Evolutionary conservation across 2,888 invertebrate species (phyloP).

Genomic region (Automeris io): DNA sequence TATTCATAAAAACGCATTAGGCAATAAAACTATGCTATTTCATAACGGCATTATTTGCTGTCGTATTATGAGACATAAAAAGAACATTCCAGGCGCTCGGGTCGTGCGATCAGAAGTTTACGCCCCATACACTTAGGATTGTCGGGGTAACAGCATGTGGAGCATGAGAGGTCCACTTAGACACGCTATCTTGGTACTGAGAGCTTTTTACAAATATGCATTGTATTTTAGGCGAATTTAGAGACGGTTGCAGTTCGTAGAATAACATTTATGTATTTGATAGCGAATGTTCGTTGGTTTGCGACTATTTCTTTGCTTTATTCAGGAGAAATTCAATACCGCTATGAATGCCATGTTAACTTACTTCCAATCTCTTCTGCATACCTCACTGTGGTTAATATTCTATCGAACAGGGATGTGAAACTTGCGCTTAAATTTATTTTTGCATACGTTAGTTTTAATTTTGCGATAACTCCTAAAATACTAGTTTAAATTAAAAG

Average conservation of each 20-base stretch:
- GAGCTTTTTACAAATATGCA: constrained; percentile 19
- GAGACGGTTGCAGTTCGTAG: background rate
- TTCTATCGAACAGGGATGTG: too few species aligned
- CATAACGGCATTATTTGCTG: constrained; percentile 26
- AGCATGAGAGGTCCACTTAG: constrained; percentile 19
- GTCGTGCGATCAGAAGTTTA: constrained; percentile 34
- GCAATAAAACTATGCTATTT: constrained; percentile 23
- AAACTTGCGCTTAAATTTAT: too few species aligned
- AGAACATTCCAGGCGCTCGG: constrained; percentile 36
- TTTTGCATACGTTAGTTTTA: too few species aligned
- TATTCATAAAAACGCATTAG: background rate
- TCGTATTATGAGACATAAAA: constrained; percentile 32
- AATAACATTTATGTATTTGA: background rate
- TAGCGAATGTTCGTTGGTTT: background rate
- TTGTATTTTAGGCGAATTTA: constrained; percentile 11
- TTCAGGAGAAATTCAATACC: too few species aligned
- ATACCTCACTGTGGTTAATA: too few species aligned
- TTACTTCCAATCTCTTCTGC: too few species aligned
- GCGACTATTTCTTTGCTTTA: background rate
- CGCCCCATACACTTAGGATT: constrained; percentile 31
- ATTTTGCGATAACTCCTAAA: too few species aligned
- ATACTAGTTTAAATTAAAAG: too few species aligned
- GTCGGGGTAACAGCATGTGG: constrained; percentile 22
- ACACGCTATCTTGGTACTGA: constrained; percentile 16
- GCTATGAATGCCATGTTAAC: too few species aligned